These are phyloP conservation scores for Mustelus asterias DNA, from an alignment of 2,113 vertebrate species.

Conservation along the genomic window DNA sequence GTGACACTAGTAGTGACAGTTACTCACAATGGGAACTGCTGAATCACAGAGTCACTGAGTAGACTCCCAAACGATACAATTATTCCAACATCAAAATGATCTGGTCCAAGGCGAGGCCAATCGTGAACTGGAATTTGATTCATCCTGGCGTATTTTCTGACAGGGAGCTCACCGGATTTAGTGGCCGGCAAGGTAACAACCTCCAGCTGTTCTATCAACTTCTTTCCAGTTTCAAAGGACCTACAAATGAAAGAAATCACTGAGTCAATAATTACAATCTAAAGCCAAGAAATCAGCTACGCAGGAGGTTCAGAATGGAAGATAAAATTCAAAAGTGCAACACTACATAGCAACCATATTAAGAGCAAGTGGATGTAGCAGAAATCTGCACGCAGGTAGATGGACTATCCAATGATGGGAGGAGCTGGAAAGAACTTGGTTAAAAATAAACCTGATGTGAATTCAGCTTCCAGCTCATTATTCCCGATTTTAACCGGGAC, in stretches of 20 bases:
- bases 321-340: not conserved
- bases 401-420: too few relatives aligned
- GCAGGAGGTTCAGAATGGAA: not conserved
- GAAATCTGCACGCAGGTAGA: too few relatives aligned
- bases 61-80: conserved; percentile 89
- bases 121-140: conserved; percentile 63
- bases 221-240: conserved; percentile 33
- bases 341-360: too few relatives aligned
- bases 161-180: conserved; percentile 57
- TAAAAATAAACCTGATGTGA: too few relatives aligned
- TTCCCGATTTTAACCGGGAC: not conserved
- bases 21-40: conserved; percentile 82
- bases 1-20: too few relatives aligned
- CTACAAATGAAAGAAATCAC: not conserved
- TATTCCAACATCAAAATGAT: conserved; percentile 80
- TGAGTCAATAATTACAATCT: not conserved
- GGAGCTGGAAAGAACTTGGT: too few relatives aligned
- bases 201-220: conserved; percentile 68
- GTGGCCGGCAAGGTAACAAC: conserved; percentile 69
- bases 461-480: not conserved
- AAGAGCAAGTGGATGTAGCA: too few relatives aligned
- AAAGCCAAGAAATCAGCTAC: not conserved
- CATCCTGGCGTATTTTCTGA: conserved; percentile 65
- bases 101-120: conserved; percentile 67
- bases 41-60: conserved; percentile 76